Conservation (phyloP, 2,888 invertebrate species). For the Lucinisca nassula region DNA sequence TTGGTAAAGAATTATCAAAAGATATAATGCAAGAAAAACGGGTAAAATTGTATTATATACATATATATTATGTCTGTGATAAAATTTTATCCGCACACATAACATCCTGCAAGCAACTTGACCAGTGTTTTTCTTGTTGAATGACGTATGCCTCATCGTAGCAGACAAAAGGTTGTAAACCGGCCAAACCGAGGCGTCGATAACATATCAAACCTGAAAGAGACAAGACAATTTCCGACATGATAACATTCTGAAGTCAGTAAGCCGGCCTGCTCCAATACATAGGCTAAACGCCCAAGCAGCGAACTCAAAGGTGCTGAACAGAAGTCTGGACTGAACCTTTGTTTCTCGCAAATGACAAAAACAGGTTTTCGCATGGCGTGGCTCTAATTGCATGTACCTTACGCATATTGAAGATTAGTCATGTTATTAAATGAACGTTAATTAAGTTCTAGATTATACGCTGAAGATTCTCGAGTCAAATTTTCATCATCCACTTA, state of each 20-base stretch:
- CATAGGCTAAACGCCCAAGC: not conserved
- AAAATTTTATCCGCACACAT: not conserved
- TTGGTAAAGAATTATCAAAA: too few species aligned
- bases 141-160: not conserved
- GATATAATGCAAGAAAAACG: too few species aligned
- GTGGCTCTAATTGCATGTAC: not conserved
- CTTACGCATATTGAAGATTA: not conserved
- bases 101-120: not conserved
- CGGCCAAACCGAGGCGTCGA: not conserved
- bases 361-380: not conserved
- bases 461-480: too few species aligned
- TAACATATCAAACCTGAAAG: not conserved
- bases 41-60: not conserved
- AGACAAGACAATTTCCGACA: not conserved
- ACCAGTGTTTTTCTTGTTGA: not conserved
- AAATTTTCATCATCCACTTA: too few species aligned
- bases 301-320: not conserved
- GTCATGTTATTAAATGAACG: too few species aligned
- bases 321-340: not conserved
- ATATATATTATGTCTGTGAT: not conserved
- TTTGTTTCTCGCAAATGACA: not conserved
- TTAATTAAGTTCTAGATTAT: too few species aligned
- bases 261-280: too few species aligned
- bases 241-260: not conserved
- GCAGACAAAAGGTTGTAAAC: not conserved